These are phyloP conservation scores for Loxodonta africana DNA, from an alignment of 2,113 vertebrate species.

Conservation along the genomic window DNA sequence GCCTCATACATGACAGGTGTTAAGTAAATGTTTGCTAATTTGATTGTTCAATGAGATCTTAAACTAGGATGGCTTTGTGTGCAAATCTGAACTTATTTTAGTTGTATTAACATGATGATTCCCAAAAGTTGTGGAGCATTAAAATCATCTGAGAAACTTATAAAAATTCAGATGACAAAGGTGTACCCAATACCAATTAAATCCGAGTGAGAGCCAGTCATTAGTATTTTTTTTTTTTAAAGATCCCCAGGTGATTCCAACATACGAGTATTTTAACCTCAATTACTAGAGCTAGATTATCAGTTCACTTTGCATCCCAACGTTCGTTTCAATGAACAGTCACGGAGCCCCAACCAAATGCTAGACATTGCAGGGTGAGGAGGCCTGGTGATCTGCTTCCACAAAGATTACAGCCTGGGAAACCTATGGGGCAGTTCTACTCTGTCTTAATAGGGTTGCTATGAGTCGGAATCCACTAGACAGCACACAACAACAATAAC, in stretches of 20 bases:
- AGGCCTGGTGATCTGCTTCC: not conserved
- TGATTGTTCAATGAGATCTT: constrained; percentile 42
- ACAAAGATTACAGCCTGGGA: not conserved
- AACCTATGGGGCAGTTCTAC: not conserved
- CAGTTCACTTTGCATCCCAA: not conserved
- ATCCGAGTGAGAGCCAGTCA: not conserved
- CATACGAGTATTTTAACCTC: not conserved
- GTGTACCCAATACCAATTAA: not conserved
- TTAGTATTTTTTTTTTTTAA: not conserved
- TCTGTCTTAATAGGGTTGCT: not conserved
- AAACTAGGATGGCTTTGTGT: not conserved
- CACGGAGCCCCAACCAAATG: not conserved
- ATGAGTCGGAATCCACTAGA: not conserved
- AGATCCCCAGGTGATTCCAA: not conserved
- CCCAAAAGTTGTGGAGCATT: constrained; percentile 32
- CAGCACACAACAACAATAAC: not conserved
- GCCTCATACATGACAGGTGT: not conserved
- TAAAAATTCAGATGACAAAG: constrained; percentile 18
- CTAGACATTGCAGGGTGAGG: not conserved
- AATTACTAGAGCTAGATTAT: not conserved
- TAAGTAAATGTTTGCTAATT: constrained; percentile 44
- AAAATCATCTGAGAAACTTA: constrained; percentile 39
- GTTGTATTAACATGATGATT: not conserved
- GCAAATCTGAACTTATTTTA: constrained; percentile 42
- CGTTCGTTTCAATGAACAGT: not conserved